Evolutionary conservation across 2,888 invertebrate species (phyloP).

Genomic region (Eupithecia vulgata): DNA sequence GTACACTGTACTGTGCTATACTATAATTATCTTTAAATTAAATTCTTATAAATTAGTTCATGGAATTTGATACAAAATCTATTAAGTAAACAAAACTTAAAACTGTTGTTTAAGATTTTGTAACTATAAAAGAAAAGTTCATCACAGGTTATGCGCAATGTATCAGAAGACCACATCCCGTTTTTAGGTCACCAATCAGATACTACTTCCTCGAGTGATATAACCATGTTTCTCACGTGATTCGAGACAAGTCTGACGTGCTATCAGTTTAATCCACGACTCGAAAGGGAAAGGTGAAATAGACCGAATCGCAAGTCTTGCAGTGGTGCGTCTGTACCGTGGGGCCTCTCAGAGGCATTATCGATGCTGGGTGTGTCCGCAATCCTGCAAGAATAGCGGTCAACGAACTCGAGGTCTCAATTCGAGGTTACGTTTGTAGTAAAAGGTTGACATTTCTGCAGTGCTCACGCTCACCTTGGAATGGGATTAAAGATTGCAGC

Average conservation of each 20-base stretch:
- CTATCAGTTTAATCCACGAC: constrained; percentile 10
- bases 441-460: constrained; percentile 40
- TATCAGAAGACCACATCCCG: not conserved
- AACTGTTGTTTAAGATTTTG: not conserved
- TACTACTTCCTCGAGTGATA: constrained; percentile 27
- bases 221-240: constrained; percentile 35
- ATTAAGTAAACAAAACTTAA: no score
- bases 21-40: no score
- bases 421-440: constrained; percentile 40
- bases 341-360: constrained; percentile 27
- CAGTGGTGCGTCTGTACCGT: not conserved
- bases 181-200: constrained; percentile 18
- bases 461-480: constrained; percentile 34
- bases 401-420: constrained; percentile 35
- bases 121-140: not conserved
- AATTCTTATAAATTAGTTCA: not conserved
- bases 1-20: no score
- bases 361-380: constrained; percentile 29
- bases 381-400: constrained; percentile 24
- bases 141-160: not conserved
- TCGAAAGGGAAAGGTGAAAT: constrained; percentile 14
- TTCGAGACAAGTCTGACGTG: constrained; percentile 19
- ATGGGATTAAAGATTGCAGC: constrained; percentile 26
- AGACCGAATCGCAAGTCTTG: not conserved
- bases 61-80: not conserved